phyloP scores from a whole-genome alignment of 2,113 vertebrate genomes.

The Carassius auratus region DNA sequence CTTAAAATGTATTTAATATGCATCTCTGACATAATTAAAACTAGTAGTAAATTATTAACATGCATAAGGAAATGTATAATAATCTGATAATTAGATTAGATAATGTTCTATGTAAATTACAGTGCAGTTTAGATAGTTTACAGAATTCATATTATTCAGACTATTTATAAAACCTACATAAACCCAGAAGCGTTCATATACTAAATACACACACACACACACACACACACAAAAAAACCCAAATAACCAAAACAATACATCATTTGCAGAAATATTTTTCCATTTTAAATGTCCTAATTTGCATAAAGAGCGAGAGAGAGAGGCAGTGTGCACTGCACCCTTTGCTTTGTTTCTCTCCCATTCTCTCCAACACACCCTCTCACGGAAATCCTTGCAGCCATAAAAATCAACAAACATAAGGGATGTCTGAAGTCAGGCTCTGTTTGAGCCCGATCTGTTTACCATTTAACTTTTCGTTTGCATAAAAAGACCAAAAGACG shows the following conservation, averaged over 20 bases:
- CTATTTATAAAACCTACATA: neutral
- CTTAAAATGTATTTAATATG: too few species aligned
- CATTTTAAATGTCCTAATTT: conserved; percentile 32
- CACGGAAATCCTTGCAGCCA: conserved; percentile 18
- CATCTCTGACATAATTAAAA: neutral
- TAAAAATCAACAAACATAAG: conserved; percentile 22
- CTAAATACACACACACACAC: neutral
- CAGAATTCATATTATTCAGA: neutral
- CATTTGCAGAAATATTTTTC: conserved; percentile 3
- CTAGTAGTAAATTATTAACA: neutral
- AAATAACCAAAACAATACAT: neutral
- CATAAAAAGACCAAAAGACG: neutral
- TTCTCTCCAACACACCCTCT: conserved; percentile 4
- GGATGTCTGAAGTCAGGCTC: conserved; percentile 30
- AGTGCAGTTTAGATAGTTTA: neutral
- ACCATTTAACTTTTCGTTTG: neutral
- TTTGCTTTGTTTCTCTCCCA: conserved; percentile 14
- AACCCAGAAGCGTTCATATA: neutral
- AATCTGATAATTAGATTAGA: too few species aligned
- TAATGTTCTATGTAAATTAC: neutral
- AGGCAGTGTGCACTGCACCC: neutral
- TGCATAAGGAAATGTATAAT: neutral
- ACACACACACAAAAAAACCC: neutral
- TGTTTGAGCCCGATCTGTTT: conserved; percentile 14
- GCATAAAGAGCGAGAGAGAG: conserved; percentile 17